phyloP scores from a whole-genome alignment of 2,888 invertebrate genomes.

The Diadromus collaris region DNA sequence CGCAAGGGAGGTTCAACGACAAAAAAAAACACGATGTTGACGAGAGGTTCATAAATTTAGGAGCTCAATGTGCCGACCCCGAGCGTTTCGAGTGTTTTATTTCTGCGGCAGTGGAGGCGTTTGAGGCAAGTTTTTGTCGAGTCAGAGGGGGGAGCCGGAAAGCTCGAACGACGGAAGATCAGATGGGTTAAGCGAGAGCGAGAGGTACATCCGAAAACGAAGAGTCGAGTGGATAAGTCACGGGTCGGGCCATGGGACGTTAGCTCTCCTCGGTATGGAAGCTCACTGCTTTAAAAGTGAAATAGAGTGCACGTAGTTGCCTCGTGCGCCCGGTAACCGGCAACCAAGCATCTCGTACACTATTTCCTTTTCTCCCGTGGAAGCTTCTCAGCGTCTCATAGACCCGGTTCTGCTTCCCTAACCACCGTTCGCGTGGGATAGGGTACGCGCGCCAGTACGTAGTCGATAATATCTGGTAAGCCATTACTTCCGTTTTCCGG shows the following conservation, averaged over 20 bases:
- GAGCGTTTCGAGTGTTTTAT: constrained; percentile 23
- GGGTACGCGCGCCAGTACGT: constrained; percentile 39
- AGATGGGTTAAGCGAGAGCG: constrained; percentile 4
- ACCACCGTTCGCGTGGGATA: constrained; percentile 16
- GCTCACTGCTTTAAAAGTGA: constrained; percentile 54
- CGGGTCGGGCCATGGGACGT: constrained; percentile 46
- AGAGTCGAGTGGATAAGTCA: constrained; percentile 48
- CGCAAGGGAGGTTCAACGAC: background rate
- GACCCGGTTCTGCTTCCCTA: constrained; percentile 38
- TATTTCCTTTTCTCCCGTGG: constrained; percentile 14
- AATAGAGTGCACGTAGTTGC: constrained; percentile 47
- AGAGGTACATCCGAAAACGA: constrained; percentile 26
- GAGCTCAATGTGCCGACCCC: constrained; percentile 5
- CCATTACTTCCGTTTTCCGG: constrained; percentile 77
- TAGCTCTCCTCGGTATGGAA: constrained; percentile 34
- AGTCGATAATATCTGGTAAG: constrained; percentile 78
- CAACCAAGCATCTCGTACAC: constrained; percentile 39
- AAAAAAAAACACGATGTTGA: constrained; percentile 28
- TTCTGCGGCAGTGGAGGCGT: constrained; percentile 23
- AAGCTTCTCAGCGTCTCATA: constrained; percentile 43
- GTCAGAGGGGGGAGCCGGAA: constrained; percentile 26
- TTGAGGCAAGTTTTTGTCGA: constrained; percentile 35
- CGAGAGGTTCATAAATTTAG: constrained; percentile 39
- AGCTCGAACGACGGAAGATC: constrained; percentile 11
- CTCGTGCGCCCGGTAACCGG: constrained; percentile 44